Conservation (phyloP, 1,140 invertebrate genomes). For the Ceratosolen fusciceps region DNA sequence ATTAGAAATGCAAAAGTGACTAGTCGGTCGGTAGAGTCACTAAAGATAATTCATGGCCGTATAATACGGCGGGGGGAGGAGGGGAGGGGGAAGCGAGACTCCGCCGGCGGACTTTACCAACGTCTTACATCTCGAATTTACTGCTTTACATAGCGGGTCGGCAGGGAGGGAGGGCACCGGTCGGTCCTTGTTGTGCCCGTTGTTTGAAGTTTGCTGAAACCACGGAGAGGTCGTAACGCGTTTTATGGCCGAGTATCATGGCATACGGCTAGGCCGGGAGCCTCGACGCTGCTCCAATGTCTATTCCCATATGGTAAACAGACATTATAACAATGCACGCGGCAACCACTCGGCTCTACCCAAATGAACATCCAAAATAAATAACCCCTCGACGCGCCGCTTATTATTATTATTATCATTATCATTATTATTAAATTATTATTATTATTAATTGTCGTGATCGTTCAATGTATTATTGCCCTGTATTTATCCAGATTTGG, state of each 20-base stretch:
- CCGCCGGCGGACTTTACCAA: neutral
- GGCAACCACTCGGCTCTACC: neutral
- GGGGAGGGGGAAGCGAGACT: too few species aligned
- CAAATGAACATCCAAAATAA: neutral
- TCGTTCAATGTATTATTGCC: too few species aligned
- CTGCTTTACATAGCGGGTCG: neutral
- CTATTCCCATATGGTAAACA: conserved; percentile 20
- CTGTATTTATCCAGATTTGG: too few species aligned
- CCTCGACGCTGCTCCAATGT: neutral
- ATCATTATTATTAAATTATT: too few species aligned
- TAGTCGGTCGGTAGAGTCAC: neutral
- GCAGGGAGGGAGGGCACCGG: too few species aligned
- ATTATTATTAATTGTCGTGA: too few species aligned
- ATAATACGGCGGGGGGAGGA: conserved; percentile 17
- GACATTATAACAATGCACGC: neutral
- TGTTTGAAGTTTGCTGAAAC: conserved; percentile 25
- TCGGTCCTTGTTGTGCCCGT: conserved; percentile 2
- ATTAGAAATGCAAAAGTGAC: neutral
- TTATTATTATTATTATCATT: too few species aligned
- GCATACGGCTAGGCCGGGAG: neutral
- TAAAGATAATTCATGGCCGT: conserved; percentile 3
- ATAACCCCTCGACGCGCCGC: too few species aligned
- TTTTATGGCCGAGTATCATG: conserved; percentile 31
- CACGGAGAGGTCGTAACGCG: conserved; percentile 33
- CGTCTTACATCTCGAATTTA: conserved; percentile 31